A percentile compares a stretch with the other conserved stretches of the same genome.
phyloP scores from a whole-genome alignment of 2,113 vertebrate species.

The Laticauda laticaudata region DNA sequence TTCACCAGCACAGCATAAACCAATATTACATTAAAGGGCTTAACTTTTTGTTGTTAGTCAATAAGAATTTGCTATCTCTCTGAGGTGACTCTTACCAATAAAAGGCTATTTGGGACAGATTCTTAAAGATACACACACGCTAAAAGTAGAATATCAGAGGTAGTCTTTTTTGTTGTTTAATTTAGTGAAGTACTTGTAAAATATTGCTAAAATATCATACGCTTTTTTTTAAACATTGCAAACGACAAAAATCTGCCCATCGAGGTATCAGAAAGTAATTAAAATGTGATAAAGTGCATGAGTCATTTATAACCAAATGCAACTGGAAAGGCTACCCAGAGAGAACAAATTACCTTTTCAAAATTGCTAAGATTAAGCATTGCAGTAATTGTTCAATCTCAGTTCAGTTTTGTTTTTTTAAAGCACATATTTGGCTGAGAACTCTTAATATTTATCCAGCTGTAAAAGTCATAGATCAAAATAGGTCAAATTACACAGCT shows the following conservation, averaged over 20 bases:
- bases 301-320: slow-evolving; percentile 39
- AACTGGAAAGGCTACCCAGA: slow-evolving; percentile 20
- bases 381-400: neutral
- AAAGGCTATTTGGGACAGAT: neutral
- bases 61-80: neutral
- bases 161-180: slow-evolving; percentile 58
- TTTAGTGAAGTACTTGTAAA: slow-evolving; percentile 65
- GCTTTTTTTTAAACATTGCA: slow-evolving; percentile 33
- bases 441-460: slow-evolving; percentile 13
- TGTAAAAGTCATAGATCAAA: slow-evolving; percentile 31
- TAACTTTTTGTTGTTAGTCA: neutral
- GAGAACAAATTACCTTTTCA: neutral
- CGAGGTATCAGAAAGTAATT: slow-evolving; percentile 43
- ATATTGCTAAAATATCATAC: slow-evolving; percentile 47
- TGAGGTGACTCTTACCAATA: neutral
- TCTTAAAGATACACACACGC: neutral
- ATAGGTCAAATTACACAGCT: slow-evolving; percentile 31
- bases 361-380: neutral
- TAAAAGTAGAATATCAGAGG: slow-evolving; percentile 57
- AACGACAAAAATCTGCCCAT: slow-evolving; percentile 46
- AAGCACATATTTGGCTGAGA: slow-evolving; percentile 49
- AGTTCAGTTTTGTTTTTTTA: neutral
- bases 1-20: neutral
- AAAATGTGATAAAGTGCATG: slow-evolving; percentile 66
- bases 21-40: neutral